Evolutionary conservation across 2,888 invertebrate species (phyloP).

Genomic region (Parthenolecanium corni): DNA sequence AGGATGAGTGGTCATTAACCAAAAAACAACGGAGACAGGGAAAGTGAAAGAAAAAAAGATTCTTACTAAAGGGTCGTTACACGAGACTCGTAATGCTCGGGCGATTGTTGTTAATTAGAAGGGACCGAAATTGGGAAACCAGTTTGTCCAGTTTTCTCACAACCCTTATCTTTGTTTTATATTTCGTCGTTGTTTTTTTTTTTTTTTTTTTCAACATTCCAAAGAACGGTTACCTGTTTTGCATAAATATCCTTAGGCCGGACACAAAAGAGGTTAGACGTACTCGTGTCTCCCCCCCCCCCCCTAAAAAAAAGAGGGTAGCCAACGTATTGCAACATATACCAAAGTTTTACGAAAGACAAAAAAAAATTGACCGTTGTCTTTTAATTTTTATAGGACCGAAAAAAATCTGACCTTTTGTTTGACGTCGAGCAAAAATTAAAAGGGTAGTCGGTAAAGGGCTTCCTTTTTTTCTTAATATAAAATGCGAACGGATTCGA

Average conservation of each 20-base stretch:
- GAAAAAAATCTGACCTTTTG: constrained; percentile 26
- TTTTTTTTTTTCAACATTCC: not conserved
- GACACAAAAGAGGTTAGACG: not conserved
- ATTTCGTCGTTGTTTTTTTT: not conserved
- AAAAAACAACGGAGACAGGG: not conserved
- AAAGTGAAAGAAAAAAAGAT: not conserved
- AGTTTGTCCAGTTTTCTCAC: constrained; percentile 28
- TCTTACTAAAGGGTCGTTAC: not conserved
- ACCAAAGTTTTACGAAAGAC: not conserved
- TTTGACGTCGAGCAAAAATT: not conserved
- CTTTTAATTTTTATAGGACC: constrained; percentile 11
- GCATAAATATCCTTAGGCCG: constrained; percentile 15
- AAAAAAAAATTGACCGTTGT: constrained; percentile 23
- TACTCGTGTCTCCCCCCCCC: too few relatives aligned
- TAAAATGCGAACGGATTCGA: too few relatives aligned
- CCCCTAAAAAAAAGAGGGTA: constrained; percentile 7
- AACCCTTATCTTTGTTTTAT: constrained; percentile 6
- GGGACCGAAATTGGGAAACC: constrained; percentile 16
- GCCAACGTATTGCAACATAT: constrained; percentile 24
- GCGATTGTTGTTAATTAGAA: constrained; percentile 12
- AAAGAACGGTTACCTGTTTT: constrained; percentile 24
- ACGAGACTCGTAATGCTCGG: not conserved
- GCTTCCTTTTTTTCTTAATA: not conserved
- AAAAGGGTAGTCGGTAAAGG: not conserved
- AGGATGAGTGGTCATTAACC: constrained; percentile 5